These are phyloP conservation scores for Scophthalmus maximus DNA, from an alignment of 2,113 vertebrate species.

Conservation along the genomic window DNA sequence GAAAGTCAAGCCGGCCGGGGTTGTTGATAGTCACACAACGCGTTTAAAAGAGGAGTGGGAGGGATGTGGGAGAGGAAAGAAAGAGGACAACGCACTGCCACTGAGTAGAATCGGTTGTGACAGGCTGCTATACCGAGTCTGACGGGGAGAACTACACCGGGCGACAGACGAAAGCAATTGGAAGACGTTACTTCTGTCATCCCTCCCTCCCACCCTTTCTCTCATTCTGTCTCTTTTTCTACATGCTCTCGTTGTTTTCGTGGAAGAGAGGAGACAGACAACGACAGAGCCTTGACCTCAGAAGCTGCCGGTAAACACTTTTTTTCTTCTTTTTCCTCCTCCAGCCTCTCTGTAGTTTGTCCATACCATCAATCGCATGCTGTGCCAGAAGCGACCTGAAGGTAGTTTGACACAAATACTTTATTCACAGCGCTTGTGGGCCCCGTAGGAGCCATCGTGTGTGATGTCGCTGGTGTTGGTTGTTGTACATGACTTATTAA, in stretches of 20 bases:
- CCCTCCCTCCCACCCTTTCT: conserved; percentile 26
- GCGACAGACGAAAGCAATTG: conserved; percentile 30
- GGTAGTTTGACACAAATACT: conserved; percentile 22
- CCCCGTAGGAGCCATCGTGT: conserved; percentile 43
- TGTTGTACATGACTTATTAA: conserved; percentile 69
- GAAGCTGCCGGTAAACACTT: conserved; percentile 73
- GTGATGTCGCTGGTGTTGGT: conserved; percentile 43
- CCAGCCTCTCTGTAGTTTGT: conserved; percentile 10
- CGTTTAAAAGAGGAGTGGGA: conserved; percentile 38
- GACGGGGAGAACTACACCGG: conserved; percentile 16
- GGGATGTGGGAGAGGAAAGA: conserved; percentile 16
- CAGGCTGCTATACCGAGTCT: conserved; percentile 14
- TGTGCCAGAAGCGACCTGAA: neutral
- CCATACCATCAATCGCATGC: neutral
- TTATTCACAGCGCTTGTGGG: conserved; percentile 14
- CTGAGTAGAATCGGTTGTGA: conserved; percentile 23
- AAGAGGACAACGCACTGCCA: conserved; percentile 24
- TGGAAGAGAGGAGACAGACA: conserved; percentile 72
- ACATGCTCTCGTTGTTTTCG: conserved; percentile 60
- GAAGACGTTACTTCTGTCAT: conserved; percentile 37
- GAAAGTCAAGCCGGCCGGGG: conserved; percentile 37
- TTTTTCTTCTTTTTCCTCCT: conserved; percentile 19
- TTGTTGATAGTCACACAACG: neutral
- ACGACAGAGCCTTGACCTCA: conserved; percentile 73
- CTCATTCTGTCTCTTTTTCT: conserved; percentile 45